Evolutionary conservation across 2,797 vertebrate genomes (phyloP).

Genomic region (Staurois parvus): DNA sequence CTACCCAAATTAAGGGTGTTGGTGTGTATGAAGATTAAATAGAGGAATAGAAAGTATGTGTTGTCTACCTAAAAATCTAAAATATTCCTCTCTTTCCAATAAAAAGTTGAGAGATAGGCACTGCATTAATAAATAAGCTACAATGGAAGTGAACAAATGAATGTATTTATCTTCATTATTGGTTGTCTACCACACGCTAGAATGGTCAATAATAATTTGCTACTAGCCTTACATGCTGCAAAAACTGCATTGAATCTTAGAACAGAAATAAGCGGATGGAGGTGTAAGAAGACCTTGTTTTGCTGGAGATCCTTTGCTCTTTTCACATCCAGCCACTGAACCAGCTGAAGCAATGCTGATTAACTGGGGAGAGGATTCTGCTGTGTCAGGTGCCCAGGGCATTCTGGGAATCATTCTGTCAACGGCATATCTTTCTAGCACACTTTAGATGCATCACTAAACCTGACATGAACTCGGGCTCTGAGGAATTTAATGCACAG

Average conservation of each 20-base stretch:
- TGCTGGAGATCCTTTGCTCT: conserved; percentile 40
- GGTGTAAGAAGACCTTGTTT: conserved; percentile 23
- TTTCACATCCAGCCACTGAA: conserved; percentile 48
- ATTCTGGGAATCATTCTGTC: conserved; percentile 56
- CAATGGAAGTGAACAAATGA: neutral
- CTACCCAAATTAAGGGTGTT: too few relatives aligned
- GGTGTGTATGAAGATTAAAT: too few relatives aligned
- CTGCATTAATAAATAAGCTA: too few relatives aligned
- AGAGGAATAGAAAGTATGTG: too few relatives aligned
- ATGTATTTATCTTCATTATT: conserved; percentile 1
- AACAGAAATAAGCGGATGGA: conserved; percentile 7
- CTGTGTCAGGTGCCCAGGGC: conserved; percentile 58
- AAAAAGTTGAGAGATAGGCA: too few relatives aligned
- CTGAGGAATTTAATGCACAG: conserved; percentile 31
- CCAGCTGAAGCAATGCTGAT: conserved; percentile 55
- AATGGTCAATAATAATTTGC: neutral
- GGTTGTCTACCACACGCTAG: neutral
- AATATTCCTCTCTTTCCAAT: too few relatives aligned
- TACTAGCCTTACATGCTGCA: neutral
- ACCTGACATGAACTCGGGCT: conserved; percentile 48
- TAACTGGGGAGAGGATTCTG: conserved; percentile 56
- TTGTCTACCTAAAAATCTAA: too few relatives aligned
- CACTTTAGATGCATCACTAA: conserved; percentile 52
- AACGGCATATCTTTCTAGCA: conserved; percentile 40
- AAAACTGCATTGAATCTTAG: neutral